Evolutionary conservation across 2,797 vertebrate species (phyloP).

Genomic region (Microctenopoma lineatum): DNA sequence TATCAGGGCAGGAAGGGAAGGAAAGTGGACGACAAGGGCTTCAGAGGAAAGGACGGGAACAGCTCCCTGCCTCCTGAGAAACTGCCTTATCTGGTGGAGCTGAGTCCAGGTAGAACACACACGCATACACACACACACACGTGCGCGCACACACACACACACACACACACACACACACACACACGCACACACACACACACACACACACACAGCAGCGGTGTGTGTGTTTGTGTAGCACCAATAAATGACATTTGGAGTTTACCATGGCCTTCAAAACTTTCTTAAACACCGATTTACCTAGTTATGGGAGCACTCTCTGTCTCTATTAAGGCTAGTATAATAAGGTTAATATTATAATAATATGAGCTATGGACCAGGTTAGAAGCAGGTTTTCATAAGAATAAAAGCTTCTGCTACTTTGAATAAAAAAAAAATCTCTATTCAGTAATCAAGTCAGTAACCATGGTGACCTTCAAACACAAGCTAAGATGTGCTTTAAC

Average conservation of each 20-base stretch:
- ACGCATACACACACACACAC: too few species aligned
- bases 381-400: neutral
- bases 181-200: neutral
- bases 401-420: too few species aligned
- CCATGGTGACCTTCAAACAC: too few species aligned
- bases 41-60: conserved; percentile 83
- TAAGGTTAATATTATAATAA: too few species aligned
- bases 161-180: too few species aligned
- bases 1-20: conserved; percentile 88
- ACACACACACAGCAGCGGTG: neutral
- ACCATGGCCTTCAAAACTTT: neutral
- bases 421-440: too few species aligned
- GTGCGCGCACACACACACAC: too few species aligned
- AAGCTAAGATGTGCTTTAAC: too few species aligned
- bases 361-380: neutral
- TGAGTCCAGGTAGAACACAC: conserved; percentile 95
- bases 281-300: too few species aligned
- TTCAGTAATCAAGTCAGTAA: too few species aligned
- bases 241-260: conserved; percentile 5
- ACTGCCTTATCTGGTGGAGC: conserved; percentile 95
- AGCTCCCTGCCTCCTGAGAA: conserved; percentile 91
- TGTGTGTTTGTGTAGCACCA: neutral
- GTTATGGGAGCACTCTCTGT: neutral
- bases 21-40: conserved; percentile 86
- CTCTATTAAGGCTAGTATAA: too few species aligned